Conservation (phyloP, 1,140 invertebrate genomes). For the Halesus radiatus region DNA sequence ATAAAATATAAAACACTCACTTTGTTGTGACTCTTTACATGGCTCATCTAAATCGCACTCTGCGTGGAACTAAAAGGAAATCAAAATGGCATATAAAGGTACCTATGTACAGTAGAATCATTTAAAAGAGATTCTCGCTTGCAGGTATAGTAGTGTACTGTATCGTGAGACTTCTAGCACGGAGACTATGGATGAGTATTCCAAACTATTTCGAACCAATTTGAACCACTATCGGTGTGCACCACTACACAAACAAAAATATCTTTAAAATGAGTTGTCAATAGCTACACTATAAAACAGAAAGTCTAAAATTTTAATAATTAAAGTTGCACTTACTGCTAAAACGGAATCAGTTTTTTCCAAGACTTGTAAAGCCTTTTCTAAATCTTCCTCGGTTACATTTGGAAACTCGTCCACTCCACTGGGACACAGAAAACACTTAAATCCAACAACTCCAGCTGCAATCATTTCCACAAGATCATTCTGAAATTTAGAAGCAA, state of each 20-base stretch:
- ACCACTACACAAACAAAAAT: no score
- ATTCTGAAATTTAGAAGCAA: conserved; percentile 62
- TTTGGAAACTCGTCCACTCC: conserved; percentile 77
- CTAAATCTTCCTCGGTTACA: conserved; percentile 71
- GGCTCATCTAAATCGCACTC: conserved; percentile 67
- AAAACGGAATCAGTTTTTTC: conserved; percentile 72
- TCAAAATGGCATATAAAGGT: background rate
- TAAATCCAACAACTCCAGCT: conserved; percentile 80
- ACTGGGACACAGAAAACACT: conserved; percentile 80
- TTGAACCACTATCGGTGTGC: no score
- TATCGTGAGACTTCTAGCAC: no score
- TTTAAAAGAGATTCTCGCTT: no score
- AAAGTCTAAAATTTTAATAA: conserved; percentile 39
- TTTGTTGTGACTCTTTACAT: background rate
- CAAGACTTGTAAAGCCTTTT: conserved; percentile 70
- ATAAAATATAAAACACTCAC: background rate
- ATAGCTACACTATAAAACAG: background rate
- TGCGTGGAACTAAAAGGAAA: conserved; percentile 76
- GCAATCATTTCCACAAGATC: conserved; percentile 73
- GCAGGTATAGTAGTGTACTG: no score
- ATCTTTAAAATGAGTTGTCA: no score
- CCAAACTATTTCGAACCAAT: no score
- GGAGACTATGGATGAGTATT: no score
- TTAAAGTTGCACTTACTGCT: conserved; percentile 68
- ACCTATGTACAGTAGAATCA: no score